These are phyloP conservation scores for Cylloceria caligata DNA, from an alignment of 2,888 invertebrate species.

Conservation along the genomic window DNA sequence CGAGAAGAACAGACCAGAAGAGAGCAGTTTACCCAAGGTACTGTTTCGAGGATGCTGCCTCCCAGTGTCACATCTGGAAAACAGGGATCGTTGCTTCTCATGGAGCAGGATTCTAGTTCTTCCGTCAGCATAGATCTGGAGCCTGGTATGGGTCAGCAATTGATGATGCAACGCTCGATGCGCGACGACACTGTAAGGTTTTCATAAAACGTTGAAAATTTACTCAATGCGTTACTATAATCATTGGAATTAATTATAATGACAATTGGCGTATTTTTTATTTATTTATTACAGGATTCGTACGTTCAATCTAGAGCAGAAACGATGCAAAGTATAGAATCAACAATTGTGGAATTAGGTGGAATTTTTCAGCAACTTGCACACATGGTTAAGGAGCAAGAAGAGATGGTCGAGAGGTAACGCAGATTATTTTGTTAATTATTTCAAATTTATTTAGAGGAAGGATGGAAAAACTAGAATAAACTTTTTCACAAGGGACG, in stretches of 20 bases:
- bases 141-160: slow-evolving; percentile 85
- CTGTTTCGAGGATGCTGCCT: slow-evolving; percentile 87
- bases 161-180: slow-evolving; percentile 83
- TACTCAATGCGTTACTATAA: background rate
- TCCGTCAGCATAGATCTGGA: slow-evolving; percentile 94
- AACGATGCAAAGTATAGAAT: slow-evolving; percentile 99
- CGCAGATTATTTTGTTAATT: slow-evolving; percentile 25
- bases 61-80: slow-evolving; percentile 86
- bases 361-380: slow-evolving; percentile 98
- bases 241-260: background rate
- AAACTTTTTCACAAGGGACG: background rate
- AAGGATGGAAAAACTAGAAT: background rate
- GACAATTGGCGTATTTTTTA: slow-evolving; percentile 8
- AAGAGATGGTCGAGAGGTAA: slow-evolving; percentile 96
- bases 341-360: slow-evolving; percentile 99
- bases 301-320: slow-evolving; percentile 97
- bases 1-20: slow-evolving; percentile 97
- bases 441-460: slow-evolving; percentile 13
- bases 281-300: slow-evolving; percentile 86
- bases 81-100: slow-evolving; percentile 82
- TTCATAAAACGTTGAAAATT: background rate
- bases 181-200: slow-evolving; percentile 81
- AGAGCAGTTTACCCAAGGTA: slow-evolving; percentile 94
- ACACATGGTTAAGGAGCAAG: slow-evolving; percentile 99
- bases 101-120: slow-evolving; percentile 80